Percentiles rank a stretch among this genome's conserved stretches.
phyloP scores from a whole-genome alignment of 2,113 vertebrate species.

The Trogon melanurus region DNA sequence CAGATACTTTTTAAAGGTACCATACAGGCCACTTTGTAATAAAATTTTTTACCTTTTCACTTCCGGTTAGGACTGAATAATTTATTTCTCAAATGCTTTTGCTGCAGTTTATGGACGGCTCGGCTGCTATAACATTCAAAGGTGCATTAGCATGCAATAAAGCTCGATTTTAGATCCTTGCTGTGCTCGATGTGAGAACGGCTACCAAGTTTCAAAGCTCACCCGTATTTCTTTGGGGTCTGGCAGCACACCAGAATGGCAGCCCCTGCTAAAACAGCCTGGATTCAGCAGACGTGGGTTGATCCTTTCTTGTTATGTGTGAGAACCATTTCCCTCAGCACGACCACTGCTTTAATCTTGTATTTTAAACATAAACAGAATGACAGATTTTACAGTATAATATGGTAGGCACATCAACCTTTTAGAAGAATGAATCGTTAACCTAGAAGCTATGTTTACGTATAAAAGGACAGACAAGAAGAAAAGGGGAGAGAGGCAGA shows the following conservation, averaged over 20 bases:
- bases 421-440: slow-evolving; percentile 64
- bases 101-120: not conserved
- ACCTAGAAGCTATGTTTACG: slow-evolving; percentile 51
- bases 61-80: slow-evolving; percentile 3
- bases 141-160: not conserved
- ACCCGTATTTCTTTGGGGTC: not conserved
- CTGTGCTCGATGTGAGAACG: not conserved
- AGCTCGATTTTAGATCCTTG: not conserved
- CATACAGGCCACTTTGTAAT: not conserved
- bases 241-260: slow-evolving; percentile 14
- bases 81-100: slow-evolving; percentile 18
- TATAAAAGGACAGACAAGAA: slow-evolving; percentile 25
- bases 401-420: slow-evolving; percentile 48
- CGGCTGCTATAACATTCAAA: slow-evolving; percentile 5
- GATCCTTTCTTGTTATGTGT: slow-evolving; percentile 47
- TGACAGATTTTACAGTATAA: slow-evolving; percentile 65
- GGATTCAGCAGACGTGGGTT: not conserved
- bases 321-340: slow-evolving; percentile 63
- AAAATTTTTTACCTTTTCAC: not conserved
- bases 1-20: not conserved
- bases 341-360: slow-evolving; percentile 65
- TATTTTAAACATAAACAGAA: slow-evolving; percentile 65
- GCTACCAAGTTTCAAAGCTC: slow-evolving; percentile 30
- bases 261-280: not conserved
- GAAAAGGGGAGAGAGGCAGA: not conserved